Evolutionary conservation across 2,888 invertebrate species (phyloP).

Genomic region (Drosophila quinaria): DNA sequence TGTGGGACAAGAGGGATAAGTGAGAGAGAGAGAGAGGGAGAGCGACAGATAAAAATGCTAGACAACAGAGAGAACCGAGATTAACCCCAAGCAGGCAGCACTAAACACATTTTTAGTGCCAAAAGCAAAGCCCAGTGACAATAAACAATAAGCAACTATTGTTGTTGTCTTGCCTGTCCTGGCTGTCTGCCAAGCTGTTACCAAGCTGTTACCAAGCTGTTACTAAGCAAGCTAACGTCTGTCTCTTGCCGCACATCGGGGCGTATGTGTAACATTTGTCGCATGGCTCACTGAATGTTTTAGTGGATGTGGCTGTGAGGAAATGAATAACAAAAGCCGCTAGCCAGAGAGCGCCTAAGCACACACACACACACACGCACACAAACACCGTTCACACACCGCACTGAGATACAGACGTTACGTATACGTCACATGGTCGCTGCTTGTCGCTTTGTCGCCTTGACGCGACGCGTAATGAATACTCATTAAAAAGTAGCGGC

Average conservation of each 20-base stretch:
- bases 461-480: conserved; percentile 55
- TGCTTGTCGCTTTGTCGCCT: conserved; percentile 41
- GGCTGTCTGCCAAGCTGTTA: background rate
- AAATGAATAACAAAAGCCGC: conserved; percentile 55
- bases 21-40: background rate
- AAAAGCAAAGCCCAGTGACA: conserved; percentile 30
- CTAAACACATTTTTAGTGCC: conserved; percentile 38
- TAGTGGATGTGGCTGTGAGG: conserved; percentile 10
- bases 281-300: conserved; percentile 38
- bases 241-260: conserved; percentile 45
- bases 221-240: background rate
- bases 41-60: background rate
- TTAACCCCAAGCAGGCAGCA: conserved; percentile 22
- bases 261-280: conserved; percentile 67
- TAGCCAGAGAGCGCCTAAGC: conserved; percentile 13
- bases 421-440: conserved; percentile 27
- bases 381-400: background rate
- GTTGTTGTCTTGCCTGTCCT: background rate
- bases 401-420: conserved; percentile 5
- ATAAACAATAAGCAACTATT: conserved; percentile 29
- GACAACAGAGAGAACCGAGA: background rate
- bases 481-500: conserved; percentile 68
- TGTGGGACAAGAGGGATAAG: background rate
- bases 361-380: background rate
- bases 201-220: conserved; percentile 7